Evolutionary conservation across 2,888 invertebrate genomes (phyloP).

Genomic region (Lacanobia wlatinum): DNA sequence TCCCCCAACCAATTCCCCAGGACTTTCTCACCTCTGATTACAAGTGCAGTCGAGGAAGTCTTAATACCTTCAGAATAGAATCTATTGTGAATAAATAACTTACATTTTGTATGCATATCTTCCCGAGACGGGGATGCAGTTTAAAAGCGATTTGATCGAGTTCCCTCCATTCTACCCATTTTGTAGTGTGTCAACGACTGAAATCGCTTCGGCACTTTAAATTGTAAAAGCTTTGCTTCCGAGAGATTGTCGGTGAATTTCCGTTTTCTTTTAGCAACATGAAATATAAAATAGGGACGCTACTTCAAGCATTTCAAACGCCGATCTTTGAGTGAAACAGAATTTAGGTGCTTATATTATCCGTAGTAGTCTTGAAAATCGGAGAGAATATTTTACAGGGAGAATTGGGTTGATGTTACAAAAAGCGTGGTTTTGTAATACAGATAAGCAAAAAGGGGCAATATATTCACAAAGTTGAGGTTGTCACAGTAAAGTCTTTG

Average conservation of each 20-base stretch:
- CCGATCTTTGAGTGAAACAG: conserved; percentile 7
- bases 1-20: conserved; percentile 22
- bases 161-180: conserved; percentile 43
- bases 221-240: conserved; percentile 59
- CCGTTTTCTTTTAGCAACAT: conserved; percentile 45
- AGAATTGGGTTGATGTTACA: background rate
- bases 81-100: conserved; percentile 44
- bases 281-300: conserved; percentile 44
- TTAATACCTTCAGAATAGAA: conserved; percentile 9
- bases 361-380: background rate
- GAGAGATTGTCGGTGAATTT: conserved; percentile 50
- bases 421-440: too few species aligned
- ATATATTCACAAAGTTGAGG: background rate
- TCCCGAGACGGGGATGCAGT: conserved; percentile 40
- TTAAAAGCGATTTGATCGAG: conserved; percentile 61
- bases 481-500: conserved; percentile 11
- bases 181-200: conserved; percentile 56
- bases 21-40: conserved; percentile 10
- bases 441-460: background rate
- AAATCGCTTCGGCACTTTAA: conserved; percentile 60
- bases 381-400: conserved; percentile 19
- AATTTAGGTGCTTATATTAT: conserved; percentile 16
- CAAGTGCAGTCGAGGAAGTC: background rate
- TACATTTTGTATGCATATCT: conserved; percentile 51
- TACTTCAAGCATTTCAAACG: conserved; percentile 3